Base-by-base conservation (phyloP, 2,888 invertebrate species). In the Ariolimax columbianus region DNA sequence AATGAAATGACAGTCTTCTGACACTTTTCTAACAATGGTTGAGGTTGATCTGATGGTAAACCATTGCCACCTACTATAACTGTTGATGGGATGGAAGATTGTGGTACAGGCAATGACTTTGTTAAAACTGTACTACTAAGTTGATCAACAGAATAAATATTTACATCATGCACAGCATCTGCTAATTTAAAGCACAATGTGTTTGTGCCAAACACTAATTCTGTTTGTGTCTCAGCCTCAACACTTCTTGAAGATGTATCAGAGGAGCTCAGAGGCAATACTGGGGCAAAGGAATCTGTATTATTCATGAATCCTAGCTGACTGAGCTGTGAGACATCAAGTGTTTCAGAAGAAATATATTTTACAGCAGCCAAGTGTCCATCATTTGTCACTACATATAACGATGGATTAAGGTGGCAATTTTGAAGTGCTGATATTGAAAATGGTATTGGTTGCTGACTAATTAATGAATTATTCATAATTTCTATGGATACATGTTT, bases 141-240 rank as follows among this genome's bases (percentile, higher is more conserved):
- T 11, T 81, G 72, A 47, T 38, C 36, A 36, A 55, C 47, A 55
- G 33, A 43, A 73, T 30, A 63, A 40, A 40, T 36, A 30, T 14
- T 68, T 14, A 14, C 40, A 23, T 55, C 68, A 55, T 11, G 0
- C 19, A 36, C 23, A 59, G 19, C 23, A 72, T 68, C 75, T 59
- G 70, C 51, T 47, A 75, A 33, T 72, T 68, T 78, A 47, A 82
- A 82, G 30, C 40, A 75, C 9, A 78, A 33, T 51, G 70, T 72
- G 63, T 73, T 66, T 78, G 84, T 79, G 36, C 82, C 79, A 75
- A 78, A 68, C 23, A 82, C 78, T 14, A 82, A 26, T 0, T 86
- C 82, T 40, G 86, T 82, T 38, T 86, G 86, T 63, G 86, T 86
- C 38, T 72, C 86, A 40, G 30, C 82, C 23, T 68, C 72, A 40